Percentiles rank a stretch among this genome's conserved stretches.
Evolutionary conservation across 2,888 invertebrate species (phyloP).

Genomic region (Lasioglossum villosulum): DNA sequence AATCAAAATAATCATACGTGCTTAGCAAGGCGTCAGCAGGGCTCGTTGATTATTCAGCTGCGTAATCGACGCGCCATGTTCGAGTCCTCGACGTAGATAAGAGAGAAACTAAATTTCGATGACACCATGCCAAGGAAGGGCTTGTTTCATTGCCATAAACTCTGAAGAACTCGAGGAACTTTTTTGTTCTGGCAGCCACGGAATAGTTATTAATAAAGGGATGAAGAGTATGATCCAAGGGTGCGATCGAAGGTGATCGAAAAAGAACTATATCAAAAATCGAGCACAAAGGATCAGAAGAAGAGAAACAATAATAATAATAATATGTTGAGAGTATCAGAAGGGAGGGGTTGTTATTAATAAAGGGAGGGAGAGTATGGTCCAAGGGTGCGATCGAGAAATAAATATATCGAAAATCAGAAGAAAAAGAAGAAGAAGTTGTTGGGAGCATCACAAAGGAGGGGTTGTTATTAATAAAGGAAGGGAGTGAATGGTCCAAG

Average conservation of each 20-base stretch:
- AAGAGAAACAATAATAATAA: too few species aligned
- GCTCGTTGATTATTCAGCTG: constrained; percentile 49
- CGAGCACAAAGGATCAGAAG: too few species aligned
- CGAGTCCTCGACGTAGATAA: background rate
- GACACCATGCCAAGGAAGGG: background rate
- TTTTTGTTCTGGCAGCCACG: background rate
- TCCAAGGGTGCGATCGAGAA: too few species aligned
- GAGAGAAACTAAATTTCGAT: background rate
- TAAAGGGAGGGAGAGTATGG: too few species aligned
- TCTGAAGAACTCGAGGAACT: constrained; percentile 1
- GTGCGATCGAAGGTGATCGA: background rate
- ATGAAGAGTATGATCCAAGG: background rate
- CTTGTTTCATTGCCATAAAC: background rate
- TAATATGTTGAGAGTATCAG: too few species aligned
- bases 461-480: too few species aligned
- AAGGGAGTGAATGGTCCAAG: too few species aligned
- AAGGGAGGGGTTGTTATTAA: too few species aligned
- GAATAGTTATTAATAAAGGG: background rate
- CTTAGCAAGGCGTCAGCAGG: constrained; percentile 40
- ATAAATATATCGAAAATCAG: too few species aligned
- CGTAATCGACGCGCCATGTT: constrained; percentile 37
- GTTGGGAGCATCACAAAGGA: too few species aligned
- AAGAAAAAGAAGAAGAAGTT: too few species aligned
- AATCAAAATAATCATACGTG: constrained; percentile 41
- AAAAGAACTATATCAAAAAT: too few species aligned